Evolutionary conservation across 2,113 vertebrate species (phyloP).

Genomic region (Aviceda subcristata): DNA sequence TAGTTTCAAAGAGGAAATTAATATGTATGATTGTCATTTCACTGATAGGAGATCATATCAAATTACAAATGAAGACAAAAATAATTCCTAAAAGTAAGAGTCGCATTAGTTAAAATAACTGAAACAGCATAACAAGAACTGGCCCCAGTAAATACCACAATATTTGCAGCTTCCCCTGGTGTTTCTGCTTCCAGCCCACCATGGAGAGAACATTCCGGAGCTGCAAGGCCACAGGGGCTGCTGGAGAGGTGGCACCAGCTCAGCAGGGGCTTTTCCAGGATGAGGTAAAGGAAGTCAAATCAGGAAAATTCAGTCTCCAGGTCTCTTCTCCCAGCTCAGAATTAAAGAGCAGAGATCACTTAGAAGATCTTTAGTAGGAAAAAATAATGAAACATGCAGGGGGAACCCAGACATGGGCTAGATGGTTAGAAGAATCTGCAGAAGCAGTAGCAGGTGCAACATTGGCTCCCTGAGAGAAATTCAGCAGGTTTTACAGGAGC

Average conservation of each 20-base stretch:
- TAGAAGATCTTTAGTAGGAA: background rate
- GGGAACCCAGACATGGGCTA: background rate
- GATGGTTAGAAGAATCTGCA: background rate
- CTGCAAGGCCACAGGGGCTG: background rate
- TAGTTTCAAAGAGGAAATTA: background rate
- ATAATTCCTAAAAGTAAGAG: background rate
- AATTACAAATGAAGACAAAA: background rate
- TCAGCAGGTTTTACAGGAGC: background rate
- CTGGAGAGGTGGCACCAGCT: background rate
- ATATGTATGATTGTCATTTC: background rate
- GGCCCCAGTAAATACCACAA: background rate
- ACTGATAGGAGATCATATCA: background rate
- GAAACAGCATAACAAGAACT: background rate
- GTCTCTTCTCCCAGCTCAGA: background rate
- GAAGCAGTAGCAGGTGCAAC: background rate
- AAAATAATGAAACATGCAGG: background rate
- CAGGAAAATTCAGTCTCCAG: background rate
- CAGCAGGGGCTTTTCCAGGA: background rate
- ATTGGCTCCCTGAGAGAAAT: background rate
- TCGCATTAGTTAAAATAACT: background rate
- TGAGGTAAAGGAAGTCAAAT: background rate
- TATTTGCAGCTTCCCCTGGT: background rate
- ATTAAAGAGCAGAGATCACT: background rate
- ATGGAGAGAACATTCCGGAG: rapidly evolving
- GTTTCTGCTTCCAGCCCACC: background rate